Evolutionary conservation across 2,113 vertebrate genomes (phyloP), one percentile per base, ranked within the genome.

Genomic region (Malurus cyaneus): DNA sequence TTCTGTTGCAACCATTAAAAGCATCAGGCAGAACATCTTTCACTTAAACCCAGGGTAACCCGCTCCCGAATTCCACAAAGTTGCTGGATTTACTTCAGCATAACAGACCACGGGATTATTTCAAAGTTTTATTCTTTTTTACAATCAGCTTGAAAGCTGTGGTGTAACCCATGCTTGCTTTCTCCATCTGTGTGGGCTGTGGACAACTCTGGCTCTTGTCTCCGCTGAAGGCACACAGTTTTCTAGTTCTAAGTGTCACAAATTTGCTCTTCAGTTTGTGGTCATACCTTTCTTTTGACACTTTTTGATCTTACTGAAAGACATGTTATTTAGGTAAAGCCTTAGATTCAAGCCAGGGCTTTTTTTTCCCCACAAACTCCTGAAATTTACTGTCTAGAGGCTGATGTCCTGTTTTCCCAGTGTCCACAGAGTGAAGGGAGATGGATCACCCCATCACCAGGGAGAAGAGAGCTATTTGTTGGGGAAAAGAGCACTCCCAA

Each of bases 331-430:
- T 69, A 53, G 17, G 69, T 39, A 57, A 77, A 87, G 34, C 11
- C 7, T 62, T n/a, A 54, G 18, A 42, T 39, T 78, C 0, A 0
- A 79, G 36, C 6, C 44, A 67, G 44, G 18, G 15, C 12, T 14
- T 71, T 86, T 86, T 44, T 62, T 74, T 6, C 18, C 41, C 41
- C 31, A 76, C 28, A 36, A 39, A 31, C 46, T 54, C 15, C 41
- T 82, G 62, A 49, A 67, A 71, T 73, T 31, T 47, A 32, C 5
- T 60, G 41, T 69, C 36, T n/a, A 41, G 44, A 56, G 24, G 34
- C 46, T 53, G 65, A 36, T 67, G 44, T 54, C 28, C 16, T 50
- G 21, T 31, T 84, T 53, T 91, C 14, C 29, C 44, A 49, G 24
- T 14, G 53, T 32, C 42, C 25, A 4, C 11, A 62, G 67, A 49